Evolutionary conservation across 2,113 vertebrate species (phyloP), one percentile per base, ranked within the genome.

Genomic region (Microcebus griseorufus): DNA sequence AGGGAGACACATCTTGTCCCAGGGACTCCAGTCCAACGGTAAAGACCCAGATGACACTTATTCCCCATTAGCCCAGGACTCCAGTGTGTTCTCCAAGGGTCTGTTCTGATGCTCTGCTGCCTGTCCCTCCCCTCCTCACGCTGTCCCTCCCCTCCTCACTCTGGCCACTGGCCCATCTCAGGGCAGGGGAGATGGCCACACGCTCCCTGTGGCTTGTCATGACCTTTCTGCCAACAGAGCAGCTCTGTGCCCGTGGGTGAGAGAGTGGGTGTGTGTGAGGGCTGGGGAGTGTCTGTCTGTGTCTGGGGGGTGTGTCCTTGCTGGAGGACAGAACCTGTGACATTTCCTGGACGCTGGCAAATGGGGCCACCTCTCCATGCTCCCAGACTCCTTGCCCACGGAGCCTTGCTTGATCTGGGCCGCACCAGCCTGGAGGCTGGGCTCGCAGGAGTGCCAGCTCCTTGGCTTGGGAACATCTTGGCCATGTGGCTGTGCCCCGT

Each of bases 181-280:
- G 39, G 55, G 16, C 8, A 4, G 69, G 42, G 65, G 65, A 72
- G 82, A 48, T 27, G 32, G 32, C 34, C 58, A n/a, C 13, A 25
- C 1, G 70, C 20, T 62, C 23, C 60, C 2, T 2, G 22, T 9
- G 34, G 20, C 67, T 67, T 25, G 45, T 32, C 55, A 42, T 53
- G 34, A 6, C 48, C 45, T n/a, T 27, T 60, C 39, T 0, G 2
- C 29, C 13, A 6, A 62, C 67, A 58, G 53, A 53, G 65, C 23
- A 32, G 55, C 4, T 11, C 75, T 25, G 7, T 34, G 18, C n/a
- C 11, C 0, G 0, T 14, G 76, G 45, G n/a, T 58, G 65, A 51
- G 78, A 37, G n/a, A 11, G 14, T 48, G 64, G 34, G 34, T 27
- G 23, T 2, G 2, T 37, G 12, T 29, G 72, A 88, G 42, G 37